phyloP scores from a whole-genome alignment of 2,888 invertebrate genomes.

The Crioceris asparagi region DNA sequence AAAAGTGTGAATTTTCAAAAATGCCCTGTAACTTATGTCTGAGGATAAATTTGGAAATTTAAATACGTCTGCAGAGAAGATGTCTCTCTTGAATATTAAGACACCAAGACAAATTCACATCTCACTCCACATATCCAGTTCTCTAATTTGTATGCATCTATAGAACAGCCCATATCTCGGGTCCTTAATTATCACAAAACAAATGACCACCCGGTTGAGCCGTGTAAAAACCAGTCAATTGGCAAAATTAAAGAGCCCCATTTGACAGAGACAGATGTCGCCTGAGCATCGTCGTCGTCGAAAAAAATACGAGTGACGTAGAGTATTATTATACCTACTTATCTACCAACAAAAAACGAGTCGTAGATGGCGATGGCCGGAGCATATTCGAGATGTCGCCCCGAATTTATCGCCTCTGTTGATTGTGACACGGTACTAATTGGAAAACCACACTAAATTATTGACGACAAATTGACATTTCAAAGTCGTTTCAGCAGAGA shows the following conservation, averaged over 20 bases:
- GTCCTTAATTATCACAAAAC: slow-evolving; percentile 2
- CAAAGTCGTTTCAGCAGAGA: slow-evolving; percentile 1
- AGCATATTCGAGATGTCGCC: slow-evolving; percentile 19
- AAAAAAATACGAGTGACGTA: too few relatives aligned
- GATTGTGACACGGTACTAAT: slow-evolving; percentile 29
- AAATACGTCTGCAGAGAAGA: too few relatives aligned
- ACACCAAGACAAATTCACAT: too few relatives aligned
- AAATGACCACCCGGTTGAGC: slow-evolving; percentile 1
- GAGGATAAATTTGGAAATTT: too few relatives aligned
- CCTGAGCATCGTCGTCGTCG: background rate
- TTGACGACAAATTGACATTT: slow-evolving; percentile 16
- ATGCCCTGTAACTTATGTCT: too few relatives aligned
- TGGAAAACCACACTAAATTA: slow-evolving; percentile 21
- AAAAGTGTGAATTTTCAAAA: too few relatives aligned
- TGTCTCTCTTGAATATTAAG: too few relatives aligned
- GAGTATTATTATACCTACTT: too few relatives aligned
- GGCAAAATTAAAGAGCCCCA: slow-evolving; percentile 1
- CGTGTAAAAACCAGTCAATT: slow-evolving; percentile 3
- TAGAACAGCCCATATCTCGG: too few relatives aligned
- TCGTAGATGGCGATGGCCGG: slow-evolving; percentile 6
- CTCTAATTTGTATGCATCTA: too few relatives aligned
- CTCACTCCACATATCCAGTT: too few relatives aligned
- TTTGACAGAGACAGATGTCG: slow-evolving; percentile 1
- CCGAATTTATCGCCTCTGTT: slow-evolving; percentile 31
- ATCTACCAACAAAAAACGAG: slow-evolving; percentile 7